Evolutionary conservation across 2,888 invertebrate species (phyloP), one percentile per base, ranked within the genome.

Genomic region (Leucophora obtusa): DNA sequence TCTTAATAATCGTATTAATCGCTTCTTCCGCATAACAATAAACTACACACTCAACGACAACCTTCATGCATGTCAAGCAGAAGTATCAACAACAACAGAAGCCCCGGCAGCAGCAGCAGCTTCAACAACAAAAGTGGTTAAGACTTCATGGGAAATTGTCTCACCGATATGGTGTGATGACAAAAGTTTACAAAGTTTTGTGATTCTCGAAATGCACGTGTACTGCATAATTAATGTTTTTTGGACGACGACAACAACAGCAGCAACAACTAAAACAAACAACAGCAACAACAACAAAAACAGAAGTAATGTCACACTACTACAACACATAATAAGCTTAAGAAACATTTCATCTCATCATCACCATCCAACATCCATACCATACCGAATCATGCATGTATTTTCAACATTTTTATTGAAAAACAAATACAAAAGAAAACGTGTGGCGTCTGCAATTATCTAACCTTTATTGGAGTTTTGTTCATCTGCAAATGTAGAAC

Each of bases 161-260:
- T 60, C 81, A 81, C 70, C 73, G 73, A 77, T 82, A 80, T 82
- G 82, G 82, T 82, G 82, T 82, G 82, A 82, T 82, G 82, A 82
- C 82, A 82, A 82, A 82, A 82, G 84, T 83, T 82, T 85, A 84
- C 84, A 85, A 87, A 87, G 87, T 87, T 87, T 87, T 87, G 87
- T 86, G 87, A 87, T 87, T 87, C 87, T 87, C 85, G 76, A 79
- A 83, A 82, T 86, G 86, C 85, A 88, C 87, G 87, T 87, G 87
- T 84, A 85, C 60, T 82, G 87, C 84, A 87, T 87, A 84, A 85
- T 84, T 86, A 87, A 86, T 86, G 69, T 17, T 68, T 63, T 70
- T 76, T 28, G 65, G 58, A 33, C 51, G 59, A 18, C 33, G 9
- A 60, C 24, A 24, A 5, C 24, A 24, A 24, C 24, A 24, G 5